These are phyloP conservation scores for Falco biarmicus DNA, from an alignment of 2,797 vertebrate species.

Conservation along the genomic window DNA sequence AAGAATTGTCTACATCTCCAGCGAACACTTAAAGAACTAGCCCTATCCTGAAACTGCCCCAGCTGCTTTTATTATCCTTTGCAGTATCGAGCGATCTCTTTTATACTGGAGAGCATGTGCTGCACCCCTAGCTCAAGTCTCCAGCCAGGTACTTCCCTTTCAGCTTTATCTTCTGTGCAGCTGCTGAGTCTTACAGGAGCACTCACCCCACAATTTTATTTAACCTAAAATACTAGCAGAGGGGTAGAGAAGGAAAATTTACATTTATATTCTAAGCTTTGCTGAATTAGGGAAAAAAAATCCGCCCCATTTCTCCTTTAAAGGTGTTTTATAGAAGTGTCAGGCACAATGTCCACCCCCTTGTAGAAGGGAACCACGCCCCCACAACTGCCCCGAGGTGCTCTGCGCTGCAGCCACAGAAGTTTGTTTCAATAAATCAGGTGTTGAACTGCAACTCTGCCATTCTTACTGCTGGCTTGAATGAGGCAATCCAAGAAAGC, in stretches of 20 bases:
- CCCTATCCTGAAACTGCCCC: accelerated
- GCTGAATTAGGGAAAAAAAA: too few relatives aligned
- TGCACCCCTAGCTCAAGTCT: accelerated
- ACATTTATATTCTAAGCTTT: not conserved
- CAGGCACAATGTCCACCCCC: accelerated
- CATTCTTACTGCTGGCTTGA: accelerated
- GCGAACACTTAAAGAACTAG: accelerated
- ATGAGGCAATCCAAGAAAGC: not conserved
- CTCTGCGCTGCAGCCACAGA: not conserved
- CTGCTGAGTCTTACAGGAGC: too few relatives aligned
- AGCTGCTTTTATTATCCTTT: accelerated
- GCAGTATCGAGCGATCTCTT: accelerated
- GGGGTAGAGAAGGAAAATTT: too few relatives aligned
- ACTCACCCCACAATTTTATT: accelerated
- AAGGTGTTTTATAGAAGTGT: accelerated
- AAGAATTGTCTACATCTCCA: accelerated
- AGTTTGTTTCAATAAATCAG: too few relatives aligned
- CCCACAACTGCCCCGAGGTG: accelerated
- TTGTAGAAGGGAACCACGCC: accelerated
- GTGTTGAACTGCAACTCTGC: accelerated
- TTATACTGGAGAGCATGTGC: not conserved
- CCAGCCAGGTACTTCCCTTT: accelerated
- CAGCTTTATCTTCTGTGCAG: too few relatives aligned
- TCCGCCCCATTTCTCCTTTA: accelerated
- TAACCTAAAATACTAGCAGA: not conserved